Percentiles rank a stretch among this genome's conserved stretches.
Conservation (phyloP, 1,140 invertebrate genomes). For the Euura lappo region DNA sequence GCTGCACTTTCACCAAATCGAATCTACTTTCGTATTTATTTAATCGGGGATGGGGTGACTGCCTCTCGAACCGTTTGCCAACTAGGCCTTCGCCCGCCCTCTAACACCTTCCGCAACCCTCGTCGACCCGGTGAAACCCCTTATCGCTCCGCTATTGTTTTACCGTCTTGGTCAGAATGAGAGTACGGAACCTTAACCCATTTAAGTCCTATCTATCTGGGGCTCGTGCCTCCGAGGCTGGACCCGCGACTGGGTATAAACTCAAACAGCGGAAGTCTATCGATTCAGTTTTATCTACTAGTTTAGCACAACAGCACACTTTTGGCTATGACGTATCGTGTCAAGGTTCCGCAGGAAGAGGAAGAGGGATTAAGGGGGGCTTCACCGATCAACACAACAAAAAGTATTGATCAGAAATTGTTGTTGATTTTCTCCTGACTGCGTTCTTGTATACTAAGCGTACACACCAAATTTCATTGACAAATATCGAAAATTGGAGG, state of each 20-base stretch:
- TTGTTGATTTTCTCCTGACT: too few relatives aligned
- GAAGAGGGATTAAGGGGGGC: too few relatives aligned
- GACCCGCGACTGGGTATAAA: too few relatives aligned
- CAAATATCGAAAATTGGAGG: too few relatives aligned
- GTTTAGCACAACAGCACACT: too few relatives aligned
- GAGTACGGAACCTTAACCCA: conserved; percentile 18
- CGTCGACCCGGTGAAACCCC: neutral
- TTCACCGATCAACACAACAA: too few relatives aligned
- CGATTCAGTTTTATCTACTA: neutral
- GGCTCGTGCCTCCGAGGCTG: neutral
- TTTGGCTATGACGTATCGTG: too few relatives aligned
- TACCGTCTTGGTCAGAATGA: conserved; percentile 24
- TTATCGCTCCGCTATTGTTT: conserved; percentile 13
- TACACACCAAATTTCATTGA: too few relatives aligned
- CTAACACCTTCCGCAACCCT: neutral
- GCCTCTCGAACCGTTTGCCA: conserved; percentile 18
- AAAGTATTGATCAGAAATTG: too few relatives aligned
- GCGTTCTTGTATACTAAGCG: too few relatives aligned
- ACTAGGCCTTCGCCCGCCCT: conserved; percentile 18
- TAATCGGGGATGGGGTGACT: conserved; percentile 18
- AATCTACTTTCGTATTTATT: conserved; percentile 23
- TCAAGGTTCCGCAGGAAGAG: too few relatives aligned
- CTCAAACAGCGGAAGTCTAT: neutral
- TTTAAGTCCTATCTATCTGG: conserved; percentile 9
- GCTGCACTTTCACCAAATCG: neutral